A percentile compares a stretch with the other conserved stretches of the same genome.
Evolutionary conservation across 2,888 invertebrate species (phyloP).

Genomic region (Hoplodrina blanda): DNA sequence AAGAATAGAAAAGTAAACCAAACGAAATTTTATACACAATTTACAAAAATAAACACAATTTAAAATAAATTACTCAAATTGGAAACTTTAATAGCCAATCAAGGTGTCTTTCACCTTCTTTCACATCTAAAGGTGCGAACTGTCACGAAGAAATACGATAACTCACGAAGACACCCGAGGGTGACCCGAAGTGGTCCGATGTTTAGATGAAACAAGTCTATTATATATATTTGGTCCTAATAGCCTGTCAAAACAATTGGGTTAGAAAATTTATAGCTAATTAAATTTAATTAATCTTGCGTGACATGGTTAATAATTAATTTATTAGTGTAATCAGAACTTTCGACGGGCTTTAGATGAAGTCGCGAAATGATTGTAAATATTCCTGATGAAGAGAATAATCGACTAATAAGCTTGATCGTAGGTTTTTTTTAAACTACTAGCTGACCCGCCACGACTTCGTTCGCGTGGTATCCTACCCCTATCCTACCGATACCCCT

Average conservation of each 20-base stretch:
- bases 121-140: not conserved
- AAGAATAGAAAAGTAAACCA: not conserved
- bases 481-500: no score
- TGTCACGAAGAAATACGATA: slow-evolving; percentile 27
- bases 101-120: slow-evolving; percentile 17
- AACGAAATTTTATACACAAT: not conserved
- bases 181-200: slow-evolving; percentile 25
- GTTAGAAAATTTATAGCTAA: slow-evolving; percentile 55
- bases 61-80: slow-evolving; percentile 11
- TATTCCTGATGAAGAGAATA: not conserved
- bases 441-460: no score
- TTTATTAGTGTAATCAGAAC: slow-evolving; percentile 41
- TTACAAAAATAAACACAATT: slow-evolving; percentile 9
- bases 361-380: slow-evolving; percentile 4
- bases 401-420: not conserved
- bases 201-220: slow-evolving; percentile 28
- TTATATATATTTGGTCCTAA: slow-evolving; percentile 36
- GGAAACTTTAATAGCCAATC: slow-evolving; percentile 25
- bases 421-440: no score
- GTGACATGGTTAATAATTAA: slow-evolving; percentile 38
- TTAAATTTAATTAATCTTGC: slow-evolving; percentile 29
- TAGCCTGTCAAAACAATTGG: slow-evolving; percentile 62
- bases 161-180: slow-evolving; percentile 18
- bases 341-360: slow-evolving; percentile 7
- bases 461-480: no score